These are phyloP conservation scores for Amphiduros pacificus DNA, from an alignment of 2,888 invertebrate genomes.

Conservation along the genomic window DNA sequence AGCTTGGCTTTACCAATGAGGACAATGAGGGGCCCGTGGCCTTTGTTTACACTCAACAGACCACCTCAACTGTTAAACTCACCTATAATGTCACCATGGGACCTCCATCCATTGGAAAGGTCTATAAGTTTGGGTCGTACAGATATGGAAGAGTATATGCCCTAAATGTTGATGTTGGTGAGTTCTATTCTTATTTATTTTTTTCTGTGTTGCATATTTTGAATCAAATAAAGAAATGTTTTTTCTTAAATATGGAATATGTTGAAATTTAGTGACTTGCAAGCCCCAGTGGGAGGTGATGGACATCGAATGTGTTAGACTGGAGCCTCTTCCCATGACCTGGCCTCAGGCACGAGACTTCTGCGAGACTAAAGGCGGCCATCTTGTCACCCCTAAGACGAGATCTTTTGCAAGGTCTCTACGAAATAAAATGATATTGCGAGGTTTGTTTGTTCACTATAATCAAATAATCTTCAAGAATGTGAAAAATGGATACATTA, in stretches of 20 bases:
- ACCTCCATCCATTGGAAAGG: conserved; percentile 6
- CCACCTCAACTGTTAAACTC: not conserved
- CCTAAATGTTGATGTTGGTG: conserved; percentile 11
- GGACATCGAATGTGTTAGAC: conserved; percentile 8
- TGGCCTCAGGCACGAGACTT: conserved; percentile 5
- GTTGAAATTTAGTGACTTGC: conserved; percentile 11
- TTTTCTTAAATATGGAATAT: too few relatives aligned
- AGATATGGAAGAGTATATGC: conserved; percentile 3
- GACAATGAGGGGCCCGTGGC: conserved; percentile 11
- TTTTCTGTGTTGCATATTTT: too few relatives aligned
- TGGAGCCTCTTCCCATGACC: not conserved
- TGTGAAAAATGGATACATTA: not conserved
- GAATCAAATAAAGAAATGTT: too few relatives aligned
- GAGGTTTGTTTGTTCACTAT: not conserved
- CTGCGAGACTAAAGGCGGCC: conserved; percentile 2
- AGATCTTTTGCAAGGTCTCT: conserved; percentile 7
- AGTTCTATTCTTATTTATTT: too few relatives aligned
- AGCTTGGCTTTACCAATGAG: conserved; percentile 15
- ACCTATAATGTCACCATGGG: conserved; percentile 6
- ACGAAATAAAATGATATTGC: conserved; percentile 1
- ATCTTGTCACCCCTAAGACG: conserved; percentile 11
- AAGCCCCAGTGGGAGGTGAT: not conserved
- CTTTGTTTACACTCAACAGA: not conserved
- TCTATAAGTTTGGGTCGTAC: conserved; percentile 3
- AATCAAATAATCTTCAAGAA: not conserved